Base-by-base conservation (phyloP, 1,140 invertebrate species). In the Sminthurinus signatus region DNA sequence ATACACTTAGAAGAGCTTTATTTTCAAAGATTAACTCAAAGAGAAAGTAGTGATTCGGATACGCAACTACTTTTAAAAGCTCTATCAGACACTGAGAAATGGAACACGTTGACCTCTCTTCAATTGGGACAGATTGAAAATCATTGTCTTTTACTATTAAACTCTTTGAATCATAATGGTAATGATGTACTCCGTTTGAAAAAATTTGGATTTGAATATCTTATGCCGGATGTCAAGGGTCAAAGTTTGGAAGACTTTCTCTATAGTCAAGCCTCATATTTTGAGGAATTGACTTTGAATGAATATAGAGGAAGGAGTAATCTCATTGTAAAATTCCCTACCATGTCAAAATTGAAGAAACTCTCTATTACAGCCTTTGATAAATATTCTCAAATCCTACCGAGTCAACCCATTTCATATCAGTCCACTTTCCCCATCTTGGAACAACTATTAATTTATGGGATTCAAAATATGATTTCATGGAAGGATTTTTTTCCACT, bases 121-220 rank as follows among this genome's bases (percentile, higher is more conserved):
- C 25, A 29, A 8, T 52, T 52, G 50, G 50, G 50, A 52, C 50
- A 52, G n/a, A n/a, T 52, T 28, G 50, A 52, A 25, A 52, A 52
- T 52, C 5, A 15, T 8, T 52, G 50, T 23, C 10, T 52, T 25
- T 3, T 3, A 29, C 5, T 14, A 28, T 23, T 52, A 23, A 14
- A 27, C 10, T 10, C 10, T 10, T 52, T 52, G 50, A 15, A 52
- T 8, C 5, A 25, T 27, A 52, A 52, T 15, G 50, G 50, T 27
- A n/a, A n/a, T n/a, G n/a, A n/a, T n/a, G n/a, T n/a, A n/a, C 25
- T 52, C n/a, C 23, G 27, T 27, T 28, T 52, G 23, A 52, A 29
- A 52, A 52, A 2, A n/a, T 52, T 52, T 52, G 25, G 14, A 12
- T 52, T 52, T 29, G 50, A 52, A 52, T 52, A 28, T n/a, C 27